These are phyloP conservation scores for Albula goreensis DNA, from an alignment of 2,113 vertebrate genomes.

Conservation along the genomic window DNA sequence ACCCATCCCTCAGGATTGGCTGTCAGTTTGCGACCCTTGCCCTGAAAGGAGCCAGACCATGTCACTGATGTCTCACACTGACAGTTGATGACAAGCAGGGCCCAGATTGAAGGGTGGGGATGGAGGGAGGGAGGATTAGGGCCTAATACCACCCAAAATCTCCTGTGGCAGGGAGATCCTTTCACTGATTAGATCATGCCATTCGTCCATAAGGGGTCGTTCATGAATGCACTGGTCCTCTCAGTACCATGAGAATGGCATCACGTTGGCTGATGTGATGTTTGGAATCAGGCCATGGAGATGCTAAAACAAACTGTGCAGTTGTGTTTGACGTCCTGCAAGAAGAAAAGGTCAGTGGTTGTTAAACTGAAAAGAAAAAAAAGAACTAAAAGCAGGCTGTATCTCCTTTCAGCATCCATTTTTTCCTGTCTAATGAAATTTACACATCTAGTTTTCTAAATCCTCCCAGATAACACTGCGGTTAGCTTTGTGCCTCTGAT, in stretches of 20 bases:
- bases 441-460: too few relatives aligned
- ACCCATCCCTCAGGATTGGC: slow-evolving; percentile 5
- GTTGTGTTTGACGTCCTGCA: not conserved
- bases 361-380: not conserved
- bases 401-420: not conserved
- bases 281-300: not conserved
- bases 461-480: not conserved
- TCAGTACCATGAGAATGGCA: not conserved
- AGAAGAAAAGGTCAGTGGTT: not conserved
- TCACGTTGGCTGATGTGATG: not conserved
- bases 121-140: slow-evolving; percentile 49
- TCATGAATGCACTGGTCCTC: not conserved
- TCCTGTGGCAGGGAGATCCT: not conserved
- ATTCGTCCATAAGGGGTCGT: not conserved
- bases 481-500: not conserved
- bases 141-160: slow-evolving; percentile 12
- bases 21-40: slow-evolving; percentile 30
- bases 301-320: not conserved
- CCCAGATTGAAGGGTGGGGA: slow-evolving; percentile 24
- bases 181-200: not conserved
- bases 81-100: slow-evolving; percentile 57
- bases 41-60: slow-evolving; percentile 34
- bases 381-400: not conserved
- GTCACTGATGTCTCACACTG: slow-evolving; percentile 52
- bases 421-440: not conserved